Conservation (phyloP, 1,140 invertebrate species). For the Mercenaria mercenaria region DNA sequence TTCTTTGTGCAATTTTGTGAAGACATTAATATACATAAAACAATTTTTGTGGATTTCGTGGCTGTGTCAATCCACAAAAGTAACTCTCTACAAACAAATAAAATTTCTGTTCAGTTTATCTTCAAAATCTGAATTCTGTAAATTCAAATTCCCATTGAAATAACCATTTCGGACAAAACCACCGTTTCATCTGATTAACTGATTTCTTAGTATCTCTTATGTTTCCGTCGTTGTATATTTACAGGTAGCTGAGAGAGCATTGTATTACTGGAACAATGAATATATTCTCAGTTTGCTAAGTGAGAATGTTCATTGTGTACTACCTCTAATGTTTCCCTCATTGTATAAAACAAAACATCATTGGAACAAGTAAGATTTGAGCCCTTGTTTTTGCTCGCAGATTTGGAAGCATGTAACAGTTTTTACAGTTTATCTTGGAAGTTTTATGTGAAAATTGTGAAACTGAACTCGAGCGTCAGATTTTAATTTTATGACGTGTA, state of each 20-base stretch:
- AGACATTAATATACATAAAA: too few relatives aligned
- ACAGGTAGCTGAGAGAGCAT: conserved; percentile 87
- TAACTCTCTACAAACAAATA: too few relatives aligned
- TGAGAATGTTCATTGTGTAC: conserved; percentile 85
- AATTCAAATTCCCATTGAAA: too few relatives aligned
- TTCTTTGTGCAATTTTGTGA: too few relatives aligned
- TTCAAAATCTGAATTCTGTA: too few relatives aligned
- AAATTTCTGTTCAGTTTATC: too few relatives aligned
- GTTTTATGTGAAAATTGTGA: neutral
- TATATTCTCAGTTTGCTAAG: conserved; percentile 87
- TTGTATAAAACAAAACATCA: conserved; percentile 98
- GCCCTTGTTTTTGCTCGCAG: neutral
- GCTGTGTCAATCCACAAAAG: too few relatives aligned
- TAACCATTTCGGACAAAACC: too few relatives aligned
- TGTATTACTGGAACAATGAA: conserved; percentile 88
- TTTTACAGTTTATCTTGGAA: neutral
- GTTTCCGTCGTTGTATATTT: conserved; percentile 30
- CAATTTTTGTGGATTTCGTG: too few relatives aligned
- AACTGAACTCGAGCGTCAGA: neutral
- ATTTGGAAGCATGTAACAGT: neutral
- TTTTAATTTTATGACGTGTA: too few relatives aligned
- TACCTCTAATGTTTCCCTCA: conserved; percentile 96
- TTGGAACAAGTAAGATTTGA: conserved; percentile 96
- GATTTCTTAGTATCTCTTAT: too few relatives aligned
- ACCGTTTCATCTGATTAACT: too few relatives aligned